phyloP scores from a whole-genome alignment of 2,113 vertebrate species.

The Aramus guarauna region DNA sequence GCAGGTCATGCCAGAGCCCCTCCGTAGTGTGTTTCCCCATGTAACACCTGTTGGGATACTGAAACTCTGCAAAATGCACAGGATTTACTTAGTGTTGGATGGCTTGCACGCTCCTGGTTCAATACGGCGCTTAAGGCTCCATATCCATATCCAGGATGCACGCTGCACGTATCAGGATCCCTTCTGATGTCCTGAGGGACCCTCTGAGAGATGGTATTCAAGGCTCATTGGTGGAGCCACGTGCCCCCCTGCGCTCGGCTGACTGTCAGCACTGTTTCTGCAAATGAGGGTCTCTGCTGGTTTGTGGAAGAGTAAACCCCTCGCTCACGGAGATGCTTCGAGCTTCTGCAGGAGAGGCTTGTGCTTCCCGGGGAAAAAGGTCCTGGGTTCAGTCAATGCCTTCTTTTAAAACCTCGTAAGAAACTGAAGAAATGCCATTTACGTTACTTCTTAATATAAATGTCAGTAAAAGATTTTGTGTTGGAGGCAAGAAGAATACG shows the following conservation, averaged over 20 bases:
- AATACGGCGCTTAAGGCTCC: background rate
- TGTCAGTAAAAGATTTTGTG: background rate
- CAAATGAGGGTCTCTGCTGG: background rate
- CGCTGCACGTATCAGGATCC: accelerated
- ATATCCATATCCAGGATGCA: background rate
- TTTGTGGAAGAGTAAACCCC: background rate
- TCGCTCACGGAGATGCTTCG: background rate
- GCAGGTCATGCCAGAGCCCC: background rate
- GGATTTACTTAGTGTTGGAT: background rate
- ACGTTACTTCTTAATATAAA: background rate
- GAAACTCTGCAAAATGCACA: background rate
- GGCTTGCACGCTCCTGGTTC: background rate
- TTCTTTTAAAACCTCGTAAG: background rate
- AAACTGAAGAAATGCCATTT: background rate
- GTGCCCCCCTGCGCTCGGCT: accelerated
- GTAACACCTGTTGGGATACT: background rate
- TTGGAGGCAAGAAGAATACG: background rate
- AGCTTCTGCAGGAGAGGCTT: background rate
- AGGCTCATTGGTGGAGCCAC: accelerated
- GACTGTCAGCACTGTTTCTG: background rate
- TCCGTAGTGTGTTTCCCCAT: background rate
- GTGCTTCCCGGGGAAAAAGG: background rate
- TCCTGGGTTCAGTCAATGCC: background rate
- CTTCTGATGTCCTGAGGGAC: background rate
- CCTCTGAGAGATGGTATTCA: background rate